Percentiles rank a stretch among this genome's conserved stretches.
Conservation (phyloP, 2,888 invertebrate species). For the Syrista parreyssii region DNA sequence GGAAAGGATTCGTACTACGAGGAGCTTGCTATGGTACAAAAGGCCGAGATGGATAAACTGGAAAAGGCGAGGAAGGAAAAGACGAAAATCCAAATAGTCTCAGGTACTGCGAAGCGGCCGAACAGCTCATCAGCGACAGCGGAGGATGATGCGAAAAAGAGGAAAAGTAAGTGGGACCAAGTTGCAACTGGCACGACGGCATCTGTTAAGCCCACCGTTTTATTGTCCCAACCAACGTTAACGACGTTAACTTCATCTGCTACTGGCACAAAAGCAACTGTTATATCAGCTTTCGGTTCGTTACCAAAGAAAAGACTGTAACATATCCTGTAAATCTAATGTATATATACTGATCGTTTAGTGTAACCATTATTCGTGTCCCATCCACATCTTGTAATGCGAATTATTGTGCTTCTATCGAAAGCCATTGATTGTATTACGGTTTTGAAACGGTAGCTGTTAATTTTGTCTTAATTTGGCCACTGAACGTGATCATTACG, state of each 20-base stretch:
- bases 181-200: conserved; percentile 74
- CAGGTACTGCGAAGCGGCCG: conserved; percentile 73
- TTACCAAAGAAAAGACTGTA: conserved; percentile 80
- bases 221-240: conserved; percentile 77
- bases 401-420: not conserved
- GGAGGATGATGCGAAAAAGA: conserved; percentile 81
- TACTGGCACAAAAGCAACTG: conserved; percentile 91
- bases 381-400: not conserved
- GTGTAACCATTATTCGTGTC: conserved; percentile 13
- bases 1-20: conserved; percentile 93
- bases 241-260: conserved; percentile 84
- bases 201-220: conserved; percentile 75
- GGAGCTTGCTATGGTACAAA: conserved; percentile 89
- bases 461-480: not conserved
- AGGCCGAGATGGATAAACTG: conserved; percentile 89
- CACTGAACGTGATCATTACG: not conserved
- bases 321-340: conserved; percentile 48
- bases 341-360: conserved; percentile 32
- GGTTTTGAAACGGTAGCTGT: not conserved
- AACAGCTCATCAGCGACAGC: conserved; percentile 68
- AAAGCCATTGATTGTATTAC: conserved; percentile 2
- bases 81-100: conserved; percentile 86
- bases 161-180: conserved; percentile 95
- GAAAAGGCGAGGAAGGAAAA: conserved; percentile 90
- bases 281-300: conserved; percentile 93